Base-by-base conservation (phyloP, 2,888 invertebrate species). In the Xiphydria camelus region DNA sequence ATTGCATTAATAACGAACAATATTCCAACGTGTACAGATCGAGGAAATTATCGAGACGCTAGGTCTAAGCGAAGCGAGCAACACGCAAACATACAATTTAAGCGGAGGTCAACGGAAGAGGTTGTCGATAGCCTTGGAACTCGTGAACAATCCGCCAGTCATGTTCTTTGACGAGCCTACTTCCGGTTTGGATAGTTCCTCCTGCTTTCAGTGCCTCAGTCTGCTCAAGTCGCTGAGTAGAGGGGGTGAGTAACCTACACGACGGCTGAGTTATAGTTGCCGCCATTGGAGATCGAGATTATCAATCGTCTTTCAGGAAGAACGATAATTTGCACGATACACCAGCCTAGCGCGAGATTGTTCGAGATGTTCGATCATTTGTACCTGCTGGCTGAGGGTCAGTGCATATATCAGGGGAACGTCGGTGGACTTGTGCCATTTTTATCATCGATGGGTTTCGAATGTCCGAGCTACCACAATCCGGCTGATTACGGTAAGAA, bases 161-260 rank as follows among this genome's bases (percentile, higher is more conserved):
- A 95, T 96, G 94, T 96, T 95, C 77, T 94, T 96, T 70, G 95
- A 96, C 68, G 95, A 96, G 76, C 95, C 95, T 2, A 90, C 89
- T 26, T 88, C 94, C 65, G 96, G 96, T 12, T 78, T 96, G 75
- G 96, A 96, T 74, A 94, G 94, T 73, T 91, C 94, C 23, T 91
- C 94, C 39, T 94, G 94, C 79, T 94, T 91, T 79, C 94, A 94
- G 77, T 90, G 94, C 76, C 86, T 96, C 69, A 88, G 87, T 49
- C 77, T 96, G 67, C 80, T 96, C 68, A 94, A 94, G 77, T 88
- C 89, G 1, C 77, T 96, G 61, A 91, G 95, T 9, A 82, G 91
- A 62, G 92, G 91, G 37, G 85, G 85, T 49, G 45, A 49, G 53
- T 41, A 12, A 12, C 9, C 9, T 29, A 15, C 6, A 10, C 14